Percentiles rank a stretch among this genome's conserved stretches.
Evolutionary conservation across 2,888 invertebrate genomes (phyloP).

Genomic region (Agrypnus murinus): DNA sequence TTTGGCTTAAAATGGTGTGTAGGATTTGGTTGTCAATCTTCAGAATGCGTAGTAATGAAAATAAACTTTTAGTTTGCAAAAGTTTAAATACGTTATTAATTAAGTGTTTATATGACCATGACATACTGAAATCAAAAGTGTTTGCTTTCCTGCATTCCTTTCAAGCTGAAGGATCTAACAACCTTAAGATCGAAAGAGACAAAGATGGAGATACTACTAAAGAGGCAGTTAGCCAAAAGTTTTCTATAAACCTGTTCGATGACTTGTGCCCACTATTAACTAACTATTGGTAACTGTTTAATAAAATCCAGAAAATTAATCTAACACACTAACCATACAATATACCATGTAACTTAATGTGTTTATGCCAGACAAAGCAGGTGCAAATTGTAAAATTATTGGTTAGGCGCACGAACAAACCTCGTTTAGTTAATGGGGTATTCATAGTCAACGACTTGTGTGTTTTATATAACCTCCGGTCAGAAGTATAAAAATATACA

Average conservation of each 20-base stretch:
- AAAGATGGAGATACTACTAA: not conserved
- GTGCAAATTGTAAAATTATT: conserved; percentile 46
- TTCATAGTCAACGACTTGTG: conserved; percentile 31
- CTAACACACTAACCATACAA: not conserved
- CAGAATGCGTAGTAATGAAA: too few species aligned
- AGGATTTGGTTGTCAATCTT: too few species aligned
- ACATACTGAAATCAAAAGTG: conserved; percentile 14
- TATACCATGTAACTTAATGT: conserved; percentile 20
- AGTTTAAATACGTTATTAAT: too few species aligned
- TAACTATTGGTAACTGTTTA: conserved; percentile 9
- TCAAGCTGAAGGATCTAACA: conserved; percentile 6
- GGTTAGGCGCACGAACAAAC: conserved; percentile 41
- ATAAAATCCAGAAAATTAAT: conserved; percentile 40
- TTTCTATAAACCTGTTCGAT: not conserved
- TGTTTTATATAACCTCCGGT: conserved; percentile 46
- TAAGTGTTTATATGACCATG: not conserved
- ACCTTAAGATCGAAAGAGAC: not conserved
- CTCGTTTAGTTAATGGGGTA: conserved; percentile 41
- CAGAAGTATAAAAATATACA: conserved; percentile 48
- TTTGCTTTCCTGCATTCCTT: conserved; percentile 13
- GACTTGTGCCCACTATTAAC: not conserved
- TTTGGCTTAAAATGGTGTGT: too few species aligned
- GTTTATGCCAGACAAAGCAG: conserved; percentile 32
- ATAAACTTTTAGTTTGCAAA: too few species aligned
- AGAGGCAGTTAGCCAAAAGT: not conserved